Base-by-base conservation (phyloP, 2,797 vertebrate genomes). In the Enteromius paludinosus region DNA sequence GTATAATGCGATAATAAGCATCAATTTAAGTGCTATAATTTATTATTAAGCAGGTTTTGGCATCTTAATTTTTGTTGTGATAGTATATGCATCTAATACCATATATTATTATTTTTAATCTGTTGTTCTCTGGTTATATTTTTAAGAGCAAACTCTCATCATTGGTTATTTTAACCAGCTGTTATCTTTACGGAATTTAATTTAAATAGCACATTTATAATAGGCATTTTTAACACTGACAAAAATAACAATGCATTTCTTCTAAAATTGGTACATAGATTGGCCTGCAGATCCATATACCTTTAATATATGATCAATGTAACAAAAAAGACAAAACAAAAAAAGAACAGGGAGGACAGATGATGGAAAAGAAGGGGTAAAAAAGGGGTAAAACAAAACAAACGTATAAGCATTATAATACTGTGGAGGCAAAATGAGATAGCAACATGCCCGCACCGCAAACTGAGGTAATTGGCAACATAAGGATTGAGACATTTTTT, bases 211-310 rank as follows among this genome's bases (percentile, higher is more conserved):
- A 65, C 45, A 52, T 71, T 45, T 71, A 30, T 71, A 30, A 43
- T 66, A 45, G 81, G 84, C 84, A 68, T 83, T 61, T 89, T 79
- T 86, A 87, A 65, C 69, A 88, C 81, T 81, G 78, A 65, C 86
- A 70, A 68, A 81, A 83, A 66, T 28, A 87, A 83, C 83, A 89
- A 83, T 82, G 88, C 82, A 87, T 88, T 82, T 85, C 87, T 87
- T 88, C 83, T 87, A 94, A 86, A 88, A 83, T 87, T 90, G 92
- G 92, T 93, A 93, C 79, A 88, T 82, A 93, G 93, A 95, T 95
- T 95, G 96, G 88, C 96, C 95, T 94, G 95, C 96, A 97, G 95
- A 90, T 94, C 91, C 79, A 95, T 93, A 93, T 91, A 94, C 92
- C 91, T 91, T 90, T 86, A 88, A 91, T 88, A 88, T 88, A 69